Evolutionary conservation across 2,113 vertebrate genomes (phyloP).

Genomic region (Pachycephala philippinensis): DNA sequence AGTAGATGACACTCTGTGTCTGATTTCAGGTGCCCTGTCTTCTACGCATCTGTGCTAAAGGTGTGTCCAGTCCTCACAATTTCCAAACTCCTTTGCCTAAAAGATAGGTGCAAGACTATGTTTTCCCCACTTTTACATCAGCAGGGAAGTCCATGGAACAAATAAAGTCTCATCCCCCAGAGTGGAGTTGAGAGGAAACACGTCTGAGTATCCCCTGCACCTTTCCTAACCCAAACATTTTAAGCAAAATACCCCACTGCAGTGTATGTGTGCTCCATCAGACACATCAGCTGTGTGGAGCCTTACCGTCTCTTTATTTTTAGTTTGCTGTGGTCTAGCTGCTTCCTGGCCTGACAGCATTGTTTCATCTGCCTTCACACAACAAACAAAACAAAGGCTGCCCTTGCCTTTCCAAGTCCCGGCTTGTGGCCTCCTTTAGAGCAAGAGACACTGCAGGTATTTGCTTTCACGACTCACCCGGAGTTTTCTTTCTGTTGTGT

Average conservation of each 20-base stretch:
- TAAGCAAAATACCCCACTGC: not conserved
- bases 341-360: not conserved
- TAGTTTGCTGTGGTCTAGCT: slow-evolving; percentile 20
- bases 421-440: not conserved
- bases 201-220: not conserved
- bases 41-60: not conserved
- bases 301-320: slow-evolving; percentile 31
- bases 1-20: not conserved
- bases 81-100: not conserved
- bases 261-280: not conserved
- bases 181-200: not conserved
- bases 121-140: not conserved
- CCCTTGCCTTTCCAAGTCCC: not conserved
- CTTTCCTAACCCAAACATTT: not conserved
- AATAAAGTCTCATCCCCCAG: not conserved
- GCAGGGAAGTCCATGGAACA: not conserved
- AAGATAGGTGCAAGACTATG: not conserved
- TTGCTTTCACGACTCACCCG: not conserved
- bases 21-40: not conserved
- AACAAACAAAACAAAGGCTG: not conserved
- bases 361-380: not conserved
- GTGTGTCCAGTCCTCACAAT: not conserved
- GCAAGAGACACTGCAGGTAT: not conserved
- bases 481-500: not conserved
- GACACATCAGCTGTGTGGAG: not conserved